phyloP scores from a whole-genome alignment of 1,140 invertebrate genomes.

The Ceratoteleas bidentatus region DNA sequence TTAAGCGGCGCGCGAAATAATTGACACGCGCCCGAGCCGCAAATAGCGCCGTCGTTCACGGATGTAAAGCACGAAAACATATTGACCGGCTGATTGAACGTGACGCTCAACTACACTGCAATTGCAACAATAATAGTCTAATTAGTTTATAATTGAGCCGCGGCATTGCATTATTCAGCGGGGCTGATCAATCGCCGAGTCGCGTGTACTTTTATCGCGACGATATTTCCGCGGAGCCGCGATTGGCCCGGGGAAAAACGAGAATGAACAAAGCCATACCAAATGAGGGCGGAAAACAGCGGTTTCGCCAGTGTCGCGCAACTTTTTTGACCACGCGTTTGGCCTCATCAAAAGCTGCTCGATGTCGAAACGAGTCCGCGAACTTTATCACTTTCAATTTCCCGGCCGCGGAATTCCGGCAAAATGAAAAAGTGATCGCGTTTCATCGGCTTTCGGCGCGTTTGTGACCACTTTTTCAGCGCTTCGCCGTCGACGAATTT shows the following conservation, averaged over 20 bases:
- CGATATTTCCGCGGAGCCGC: no score
- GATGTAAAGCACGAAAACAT: slow-evolving; percentile 26
- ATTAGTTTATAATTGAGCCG: slow-evolving; percentile 30
- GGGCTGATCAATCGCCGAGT: no score
- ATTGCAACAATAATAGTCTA: slow-evolving; percentile 18
- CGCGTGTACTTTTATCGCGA: no score
- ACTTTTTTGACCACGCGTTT: no score
- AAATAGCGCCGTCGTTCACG: slow-evolving; percentile 29
- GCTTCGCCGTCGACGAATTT: no score
- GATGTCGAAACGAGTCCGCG: slow-evolving; percentile 12
- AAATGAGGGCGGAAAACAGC: no score
- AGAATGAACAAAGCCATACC: no score
- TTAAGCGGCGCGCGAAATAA: slow-evolving; percentile 28
- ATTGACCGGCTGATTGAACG: slow-evolving; percentile 33
- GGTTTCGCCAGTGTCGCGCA: no score
- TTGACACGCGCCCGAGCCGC: slow-evolving; percentile 26
- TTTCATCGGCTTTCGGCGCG: not conserved
- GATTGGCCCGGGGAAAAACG: no score
- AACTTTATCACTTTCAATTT: slow-evolving; percentile 1
- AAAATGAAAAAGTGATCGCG: not conserved
- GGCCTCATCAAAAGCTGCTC: slow-evolving; percentile 11
- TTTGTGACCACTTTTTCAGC: no score
- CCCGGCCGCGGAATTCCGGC: not conserved
- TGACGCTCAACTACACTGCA: slow-evolving; percentile 26
- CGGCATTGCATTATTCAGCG: slow-evolving; percentile 11